phyloP scores from a whole-genome alignment of 2,113 vertebrate species.

The Aldabrachelys gigantea region DNA sequence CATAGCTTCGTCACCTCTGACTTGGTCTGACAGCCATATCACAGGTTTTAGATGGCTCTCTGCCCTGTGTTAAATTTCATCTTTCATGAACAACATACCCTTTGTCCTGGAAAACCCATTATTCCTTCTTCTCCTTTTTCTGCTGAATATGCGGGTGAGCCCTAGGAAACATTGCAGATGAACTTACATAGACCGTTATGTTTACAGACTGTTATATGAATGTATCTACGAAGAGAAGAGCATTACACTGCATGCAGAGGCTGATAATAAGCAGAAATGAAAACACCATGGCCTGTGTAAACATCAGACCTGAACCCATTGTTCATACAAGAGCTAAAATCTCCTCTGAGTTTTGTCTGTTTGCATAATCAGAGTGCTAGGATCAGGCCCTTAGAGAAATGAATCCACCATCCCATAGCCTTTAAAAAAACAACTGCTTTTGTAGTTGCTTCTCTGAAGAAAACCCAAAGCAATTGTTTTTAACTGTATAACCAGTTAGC shows the following conservation, averaged over 20 bases:
- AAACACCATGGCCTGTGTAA: background rate
- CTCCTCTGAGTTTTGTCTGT: background rate
- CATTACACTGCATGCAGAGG: background rate
- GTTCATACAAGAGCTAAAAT: background rate
- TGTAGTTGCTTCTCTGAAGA: conserved; percentile 5
- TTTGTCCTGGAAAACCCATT: conserved; percentile 83
- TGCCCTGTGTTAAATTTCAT: background rate
- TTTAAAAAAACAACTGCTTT: background rate
- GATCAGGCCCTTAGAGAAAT: background rate
- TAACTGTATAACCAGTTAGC: conserved; percentile 6
- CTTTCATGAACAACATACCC: conserved; percentile 77
- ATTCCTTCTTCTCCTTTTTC: conserved; percentile 89
- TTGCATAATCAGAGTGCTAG: conserved; percentile 8
- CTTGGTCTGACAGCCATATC: background rate
- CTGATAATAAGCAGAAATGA: conserved; percentile 50
- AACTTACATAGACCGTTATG: background rate
- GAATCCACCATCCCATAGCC: background rate
- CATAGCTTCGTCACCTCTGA: background rate
- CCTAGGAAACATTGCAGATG: conserved; percentile 73
- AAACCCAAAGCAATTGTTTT: conserved; percentile 27
- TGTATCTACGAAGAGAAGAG: conserved; percentile 45
- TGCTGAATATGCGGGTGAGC: conserved; percentile 19
- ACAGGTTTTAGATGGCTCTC: background rate
- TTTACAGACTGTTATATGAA: background rate
- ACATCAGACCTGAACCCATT: background rate